Evolutionary conservation across 2,888 invertebrate genomes (phyloP), one percentile per base, ranked within the genome.

Genomic region (Lycocerus yunnanus): DNA sequence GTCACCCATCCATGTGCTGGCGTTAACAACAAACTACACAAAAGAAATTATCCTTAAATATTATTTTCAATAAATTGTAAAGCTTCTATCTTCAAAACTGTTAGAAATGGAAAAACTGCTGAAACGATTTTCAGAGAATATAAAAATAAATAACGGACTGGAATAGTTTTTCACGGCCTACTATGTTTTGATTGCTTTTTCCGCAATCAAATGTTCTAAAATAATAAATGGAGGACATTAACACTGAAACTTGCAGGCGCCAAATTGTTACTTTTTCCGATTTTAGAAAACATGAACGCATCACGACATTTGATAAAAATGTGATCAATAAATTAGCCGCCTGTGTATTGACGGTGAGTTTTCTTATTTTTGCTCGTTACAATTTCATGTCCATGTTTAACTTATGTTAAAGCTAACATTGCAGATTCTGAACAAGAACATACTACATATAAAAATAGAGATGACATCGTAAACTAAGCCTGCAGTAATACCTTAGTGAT

Each of bases 401-500:
- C n/a, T 43, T 43, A 43, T n/a, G 11, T 24, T 24, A 43, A n/a
- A 43, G 43, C 43, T 43, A 43, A n/a, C 43, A 43, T 43, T 43
- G 43, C 43, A 5, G 43, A 43, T 43, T 27, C 43, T 43, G 43
- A 43, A 43, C 43, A n/a, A 43, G 43, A 43, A 43, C 43, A 66
- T n/a, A n/a, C n/a, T n/a, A n/a, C n/a, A n/a, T 43, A 60, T 58
- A 66, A 66, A 69, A 73, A 71, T 71, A 43, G 69, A 74, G 70
- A 74, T 68, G 75, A 71, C 76, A 75, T 72, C 72, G 76, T 72
- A 69, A 72, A 75, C 58, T 68, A 69, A 63, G 66, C 66, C 68
- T 69, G 60, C 68, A 71, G 75, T 69, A 43, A 43, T 43, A 43
- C 43, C n/a, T 43, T 43, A 43, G 43, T 43, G n/a, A 43, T 43